Conservation (phyloP, 2,888 invertebrate species). For the Trichogramma dendrolimi region DNA sequence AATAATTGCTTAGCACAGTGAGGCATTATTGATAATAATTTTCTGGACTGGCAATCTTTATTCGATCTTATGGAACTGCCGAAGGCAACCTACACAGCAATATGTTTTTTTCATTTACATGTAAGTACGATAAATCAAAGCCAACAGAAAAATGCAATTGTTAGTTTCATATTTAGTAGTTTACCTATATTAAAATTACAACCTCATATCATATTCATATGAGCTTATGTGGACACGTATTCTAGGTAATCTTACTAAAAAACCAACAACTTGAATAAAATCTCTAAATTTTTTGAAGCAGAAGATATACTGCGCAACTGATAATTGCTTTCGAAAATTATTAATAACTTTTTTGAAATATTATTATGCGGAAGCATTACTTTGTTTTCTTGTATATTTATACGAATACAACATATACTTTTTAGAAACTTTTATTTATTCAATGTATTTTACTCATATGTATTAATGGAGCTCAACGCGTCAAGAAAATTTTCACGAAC, state of each 20-base stretch:
- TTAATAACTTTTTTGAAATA: not conserved
- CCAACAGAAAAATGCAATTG: too few species aligned
- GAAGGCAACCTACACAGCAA: conserved; percentile 34
- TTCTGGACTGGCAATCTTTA: conserved; percentile 37
- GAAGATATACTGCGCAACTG: too few species aligned
- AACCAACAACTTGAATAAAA: too few species aligned
- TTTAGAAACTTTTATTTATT: not conserved
- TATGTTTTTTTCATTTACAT: conserved; percentile 9
- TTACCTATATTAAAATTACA: too few species aligned
- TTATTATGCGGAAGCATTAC: not conserved
- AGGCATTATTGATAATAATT: conserved; percentile 31
- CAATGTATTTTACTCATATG: not conserved
- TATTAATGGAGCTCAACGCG: not conserved
- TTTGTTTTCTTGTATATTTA: not conserved
- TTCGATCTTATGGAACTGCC: conserved; percentile 35
- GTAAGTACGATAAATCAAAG: conserved; percentile 12
- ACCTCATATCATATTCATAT: too few species aligned
- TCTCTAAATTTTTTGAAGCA: too few species aligned
- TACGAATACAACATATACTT: not conserved
- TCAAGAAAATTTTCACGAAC: not conserved
- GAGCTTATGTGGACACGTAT: too few species aligned
- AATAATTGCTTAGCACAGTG: not conserved
- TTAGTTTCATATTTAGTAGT: too few species aligned
- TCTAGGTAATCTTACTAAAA: too few species aligned
- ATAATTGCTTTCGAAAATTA: not conserved